Evolutionary conservation across 1,140 invertebrate species (phyloP), one percentile per base, ranked within the genome.

Genomic region (Drosophila murphyi): DNA sequence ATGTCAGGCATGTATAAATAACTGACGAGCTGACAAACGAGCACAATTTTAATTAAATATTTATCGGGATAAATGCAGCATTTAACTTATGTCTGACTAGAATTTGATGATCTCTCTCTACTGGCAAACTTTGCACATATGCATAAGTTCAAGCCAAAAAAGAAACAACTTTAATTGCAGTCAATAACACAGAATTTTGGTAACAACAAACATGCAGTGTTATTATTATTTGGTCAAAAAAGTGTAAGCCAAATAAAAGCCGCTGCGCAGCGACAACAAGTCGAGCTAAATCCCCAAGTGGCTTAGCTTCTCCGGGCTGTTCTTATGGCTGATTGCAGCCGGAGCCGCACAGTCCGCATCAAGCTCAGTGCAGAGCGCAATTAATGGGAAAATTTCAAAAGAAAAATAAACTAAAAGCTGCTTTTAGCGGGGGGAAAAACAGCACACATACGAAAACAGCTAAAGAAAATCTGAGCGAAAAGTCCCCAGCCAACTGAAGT

Each of bases 401-500:
- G 82, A 80, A 83, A 82, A 80, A 64, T 64, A 43, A 43, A 76
- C 72, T 20, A 48, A 50, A 56, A 35, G 52, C 47, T 62, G 72
- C 43, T 59, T 50, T 50, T 43, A 69, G 72, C 57, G 47, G 45
- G 10, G 4, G n/a, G 3, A n/a, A 67, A 78, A 74, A 77, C 20
- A 20, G 20, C 20, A 77, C 61, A 76, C 70, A 72, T 20, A 20
- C 1, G 20, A 20, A 20, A 79, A 76, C 73, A 76, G 62, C 73
- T 78, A 75, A 76, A 79, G 77, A 79, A 79, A 79, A 79, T 72
- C 77, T 75, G 65, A 64, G 76, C 68, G 55, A 77, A 89, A 85
- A 71, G 73, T 88, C 85, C 85, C 85, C 69, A 78, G 85, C 80
- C 85, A 89, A 89, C 85, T 89, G 77, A 85, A 89, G 85, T 89